Conservation (phyloP, 2,113 vertebrate genomes). For the Aldabrachelys gigantea region DNA sequence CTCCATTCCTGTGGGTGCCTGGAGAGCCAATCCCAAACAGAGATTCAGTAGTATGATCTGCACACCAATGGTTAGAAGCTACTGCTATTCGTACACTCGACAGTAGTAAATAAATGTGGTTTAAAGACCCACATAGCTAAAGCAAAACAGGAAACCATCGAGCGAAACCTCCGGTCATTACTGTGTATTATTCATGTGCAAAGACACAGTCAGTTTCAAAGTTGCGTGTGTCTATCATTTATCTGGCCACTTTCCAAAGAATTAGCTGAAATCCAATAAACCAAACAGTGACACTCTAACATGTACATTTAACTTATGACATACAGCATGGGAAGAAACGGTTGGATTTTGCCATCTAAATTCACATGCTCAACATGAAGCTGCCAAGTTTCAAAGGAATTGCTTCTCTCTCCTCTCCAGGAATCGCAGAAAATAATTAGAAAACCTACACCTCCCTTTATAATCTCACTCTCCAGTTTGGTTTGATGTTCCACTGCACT, state of each 20-base stretch:
- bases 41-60: not conserved
- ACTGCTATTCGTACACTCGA: not conserved
- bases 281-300: not conserved
- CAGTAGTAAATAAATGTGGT: not conserved
- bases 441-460: not conserved
- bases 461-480: not conserved
- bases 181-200: not conserved
- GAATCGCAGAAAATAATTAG: not conserved
- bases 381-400: not conserved
- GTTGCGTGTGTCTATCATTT: not conserved
- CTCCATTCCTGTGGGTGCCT: not conserved
- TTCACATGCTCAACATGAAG: not conserved
- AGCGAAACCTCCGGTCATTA: not conserved
- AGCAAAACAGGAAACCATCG: not conserved
- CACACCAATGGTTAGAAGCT: not conserved
- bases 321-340: not conserved
- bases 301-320: not conserved
- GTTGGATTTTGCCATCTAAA: not conserved
- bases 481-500: not conserved
- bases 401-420: not conserved
- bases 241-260: constrained; percentile 21
- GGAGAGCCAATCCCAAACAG: not conserved
- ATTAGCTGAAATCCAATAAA: constrained; percentile 9
- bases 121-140: constrained; percentile 3
- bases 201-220: not conserved